These are phyloP conservation scores for Tenthredo livida DNA, from an alignment of 2,888 invertebrate genomes.

Conservation along the genomic window DNA sequence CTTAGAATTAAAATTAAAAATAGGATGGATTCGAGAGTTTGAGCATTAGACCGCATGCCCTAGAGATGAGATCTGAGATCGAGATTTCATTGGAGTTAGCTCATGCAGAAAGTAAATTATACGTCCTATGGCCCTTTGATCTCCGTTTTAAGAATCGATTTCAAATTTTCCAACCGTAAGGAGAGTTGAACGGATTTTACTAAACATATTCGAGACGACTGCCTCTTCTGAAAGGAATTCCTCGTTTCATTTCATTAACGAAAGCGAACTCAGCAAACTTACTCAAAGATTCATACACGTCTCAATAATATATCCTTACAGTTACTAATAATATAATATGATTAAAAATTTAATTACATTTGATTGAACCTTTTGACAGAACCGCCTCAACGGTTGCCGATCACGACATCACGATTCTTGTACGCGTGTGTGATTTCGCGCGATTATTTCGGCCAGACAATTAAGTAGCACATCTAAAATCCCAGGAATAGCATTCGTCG, in stretches of 20 bases:
- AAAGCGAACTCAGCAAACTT: neutral
- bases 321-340: neutral
- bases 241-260: neutral
- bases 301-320: neutral
- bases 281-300: neutral
- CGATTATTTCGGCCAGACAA: neutral
- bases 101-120: conserved; percentile 77
- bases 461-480: conserved; percentile 19
- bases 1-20: neutral
- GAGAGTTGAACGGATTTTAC: conserved; percentile 44
- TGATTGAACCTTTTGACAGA: neutral
- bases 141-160: conserved; percentile 44
- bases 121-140: conserved; percentile 59
- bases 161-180: conserved; percentile 44
- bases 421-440: neutral
- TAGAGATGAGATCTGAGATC: conserved; percentile 57
- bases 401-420: too few relatives aligned
- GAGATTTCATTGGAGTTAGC: conserved; percentile 74
- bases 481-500: neutral
- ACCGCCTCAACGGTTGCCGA: too few relatives aligned
- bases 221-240: conserved; percentile 23
- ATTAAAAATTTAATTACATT: neutral
- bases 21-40: conserved; percentile 57
- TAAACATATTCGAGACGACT: conserved; percentile 39
- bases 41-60: conserved; percentile 30